Base-by-base conservation (phyloP, 2,797 vertebrate species). In the Eleutherodactylus coqui region DNA sequence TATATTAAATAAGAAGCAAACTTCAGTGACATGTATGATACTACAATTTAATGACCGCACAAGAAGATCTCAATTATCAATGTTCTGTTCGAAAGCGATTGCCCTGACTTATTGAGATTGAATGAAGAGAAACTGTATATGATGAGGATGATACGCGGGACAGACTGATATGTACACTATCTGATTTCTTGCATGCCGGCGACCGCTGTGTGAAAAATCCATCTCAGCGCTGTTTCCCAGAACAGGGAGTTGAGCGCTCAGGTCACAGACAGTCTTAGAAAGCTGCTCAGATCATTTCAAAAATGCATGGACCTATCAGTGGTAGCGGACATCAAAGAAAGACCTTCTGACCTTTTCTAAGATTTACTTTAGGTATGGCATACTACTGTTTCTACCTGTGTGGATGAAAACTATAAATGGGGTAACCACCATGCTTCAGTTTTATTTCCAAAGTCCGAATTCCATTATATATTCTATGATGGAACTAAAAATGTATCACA, bases 211-310 rank as follows among this genome's bases (percentile, higher is more conserved):
- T 72, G 38, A 73, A 5, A 24, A 73, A n/a, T 49, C 72, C 43
- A 75, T 43, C 43, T 7, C 70, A 51, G 7, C 2, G 19, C 32
- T 49, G 43, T 75, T 81, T 72, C 21, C 27, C 55, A 64, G 78
- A n/a, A 29, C 21, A 29, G 67, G 55, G 21, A 75, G 24, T 21
- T 64, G 78, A 79, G 77, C 53, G 17, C 49, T 77, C 45, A 69
- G 76, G 77, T 86, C 85, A 81, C 70, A 86, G 85, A 41, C 55
- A 43, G 84, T 78, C 36, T 70, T 79, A 36, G 84, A 86, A 86
- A 75, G 55, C 47, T 58, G 72, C 16, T 79, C 47, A 38, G 82
- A 76, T 29, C 79, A 73, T 67, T 86, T 85, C 67, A 86, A 82
- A 81, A 75, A 81, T 86, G 77, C 69, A 86, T 86, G 32, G 69